Evolutionary conservation across 2,888 invertebrate species (phyloP), one percentile per base, ranked within the genome.

Genomic region (Chrysolina oricalcia): DNA sequence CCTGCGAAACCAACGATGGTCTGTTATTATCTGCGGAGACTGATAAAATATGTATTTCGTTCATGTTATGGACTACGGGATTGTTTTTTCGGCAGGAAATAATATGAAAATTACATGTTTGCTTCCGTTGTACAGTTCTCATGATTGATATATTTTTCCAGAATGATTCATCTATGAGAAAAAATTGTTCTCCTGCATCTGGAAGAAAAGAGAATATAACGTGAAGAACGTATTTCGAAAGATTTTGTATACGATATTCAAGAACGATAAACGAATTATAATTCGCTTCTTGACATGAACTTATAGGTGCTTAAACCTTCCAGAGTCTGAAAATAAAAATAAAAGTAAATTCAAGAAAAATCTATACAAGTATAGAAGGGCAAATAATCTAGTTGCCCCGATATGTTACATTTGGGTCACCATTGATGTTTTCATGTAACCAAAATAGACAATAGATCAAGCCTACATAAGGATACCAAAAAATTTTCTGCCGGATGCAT

Each of bases 21-120:
- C 78, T 84, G 84, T 85, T 83, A 86, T 86, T 85, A 85, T 83
- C 84, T 82, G 84, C 83, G 82, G 83, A 50, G 81, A 79, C 81
- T 82, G 80, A 84, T 85, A 81, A 85, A 85, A 84, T 85, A 85
- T 85, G 80, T 78, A 84, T 83, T 80, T 72, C 70, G 68, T 75
- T 70, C 75, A 74, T 77, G 75, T 73, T 70, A n/a, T 35, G 17
- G 27, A 21, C 43, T 23, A 10, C 19, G 50, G 40, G 13, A 53
- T 68, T 68, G 68, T 68, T 68, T 68, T 68, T 53, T 53, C 9
- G 59, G 53, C 21, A 15, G 53, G 40, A 53, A 68, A 40, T 68
- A 35, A 41, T 40, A 68, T 50, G 53, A 56, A 68, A 68, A 68
- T 68, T 53, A 68, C 48, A 53, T 35, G 53, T 53, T 68, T 53